phyloP scores from a whole-genome alignment of 2,113 vertebrate genomes.

The Cephalopterus ornatus region DNA sequence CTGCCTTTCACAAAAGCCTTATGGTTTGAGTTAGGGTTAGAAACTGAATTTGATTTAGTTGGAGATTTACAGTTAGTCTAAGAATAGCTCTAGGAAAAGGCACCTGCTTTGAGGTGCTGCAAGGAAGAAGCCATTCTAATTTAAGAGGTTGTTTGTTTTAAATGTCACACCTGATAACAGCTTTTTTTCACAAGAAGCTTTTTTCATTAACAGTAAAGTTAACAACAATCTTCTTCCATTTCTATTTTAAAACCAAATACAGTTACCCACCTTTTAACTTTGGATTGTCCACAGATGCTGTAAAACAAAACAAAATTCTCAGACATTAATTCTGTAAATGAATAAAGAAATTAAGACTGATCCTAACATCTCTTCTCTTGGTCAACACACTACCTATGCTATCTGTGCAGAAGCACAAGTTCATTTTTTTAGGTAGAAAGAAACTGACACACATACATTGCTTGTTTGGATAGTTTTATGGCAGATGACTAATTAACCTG shows the following conservation, averaged over 20 bases:
- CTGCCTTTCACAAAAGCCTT: neutral
- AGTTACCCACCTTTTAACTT: constrained; percentile 35
- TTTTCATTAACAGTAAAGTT: neutral
- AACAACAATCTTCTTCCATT: neutral
- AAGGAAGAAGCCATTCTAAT: neutral
- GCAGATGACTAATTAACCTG: neutral
- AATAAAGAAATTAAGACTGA: neutral
- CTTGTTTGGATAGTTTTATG: neutral
- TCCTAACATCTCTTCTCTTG: neutral
- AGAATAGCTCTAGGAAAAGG: neutral
- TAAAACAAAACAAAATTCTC: neutral
- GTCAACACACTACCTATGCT: neutral
- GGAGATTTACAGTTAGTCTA: neutral
- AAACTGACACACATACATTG: neutral
- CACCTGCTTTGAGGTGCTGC: neutral
- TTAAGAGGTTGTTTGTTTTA: neutral
- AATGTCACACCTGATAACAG: neutral
- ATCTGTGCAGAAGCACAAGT: neutral
- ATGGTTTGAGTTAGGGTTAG: neutral
- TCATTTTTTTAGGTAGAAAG: neutral
- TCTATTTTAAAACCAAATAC: neutral
- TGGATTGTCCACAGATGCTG: neutral
- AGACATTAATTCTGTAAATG: neutral
- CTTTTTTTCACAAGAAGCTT: neutral
- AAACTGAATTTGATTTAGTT: neutral